A percentile compares a stretch with the other conserved stretches of the same genome.
Conservation (phyloP, 2,113 vertebrate species). For the Eurystomus gularis region DNA sequence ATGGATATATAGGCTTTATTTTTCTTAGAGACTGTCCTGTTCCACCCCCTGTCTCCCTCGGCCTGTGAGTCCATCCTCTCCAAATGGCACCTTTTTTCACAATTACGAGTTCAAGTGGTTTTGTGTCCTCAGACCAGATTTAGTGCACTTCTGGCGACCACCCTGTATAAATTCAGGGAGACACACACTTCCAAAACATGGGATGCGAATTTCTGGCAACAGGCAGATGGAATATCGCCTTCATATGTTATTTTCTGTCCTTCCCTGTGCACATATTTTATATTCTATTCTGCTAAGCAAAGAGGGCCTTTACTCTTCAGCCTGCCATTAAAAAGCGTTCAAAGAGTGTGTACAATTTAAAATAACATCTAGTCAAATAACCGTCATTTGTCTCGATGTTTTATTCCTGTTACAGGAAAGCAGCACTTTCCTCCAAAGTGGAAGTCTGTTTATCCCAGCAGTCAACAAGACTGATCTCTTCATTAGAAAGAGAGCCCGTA, state of each 20-base stretch:
- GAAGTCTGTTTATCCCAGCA: background rate
- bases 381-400: background rate
- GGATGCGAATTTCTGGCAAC: background rate
- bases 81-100: background rate
- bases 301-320: background rate
- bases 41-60: background rate
- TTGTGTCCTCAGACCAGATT: background rate
- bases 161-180: background rate
- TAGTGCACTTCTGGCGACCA: background rate
- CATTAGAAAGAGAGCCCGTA: background rate
- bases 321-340: background rate
- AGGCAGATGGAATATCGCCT: background rate
- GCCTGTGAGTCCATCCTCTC: background rate
- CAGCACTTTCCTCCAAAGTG: background rate
- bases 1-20: background rate
- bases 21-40: background rate
- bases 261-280: background rate
- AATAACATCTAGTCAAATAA: background rate
- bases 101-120: background rate
- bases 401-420: background rate
- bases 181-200: background rate
- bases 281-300: background rate
- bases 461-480: background rate
- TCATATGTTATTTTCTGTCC: background rate
- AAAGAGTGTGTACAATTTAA: background rate